phyloP scores from a whole-genome alignment of 1,140 invertebrate genomes.

The Psilanteris sp. region DNA sequence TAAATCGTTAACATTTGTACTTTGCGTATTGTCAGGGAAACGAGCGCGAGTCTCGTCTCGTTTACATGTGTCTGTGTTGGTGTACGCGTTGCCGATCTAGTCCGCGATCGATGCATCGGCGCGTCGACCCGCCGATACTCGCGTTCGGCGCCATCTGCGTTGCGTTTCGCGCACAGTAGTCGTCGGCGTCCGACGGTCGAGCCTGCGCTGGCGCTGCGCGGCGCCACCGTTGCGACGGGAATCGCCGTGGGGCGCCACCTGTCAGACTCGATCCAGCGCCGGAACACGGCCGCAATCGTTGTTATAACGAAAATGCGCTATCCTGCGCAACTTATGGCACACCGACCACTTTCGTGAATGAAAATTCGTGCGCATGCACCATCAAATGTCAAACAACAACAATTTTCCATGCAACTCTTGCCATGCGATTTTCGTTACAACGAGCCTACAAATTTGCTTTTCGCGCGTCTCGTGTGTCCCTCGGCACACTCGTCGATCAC shows the following conservation, averaged over 20 bases:
- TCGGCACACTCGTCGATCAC: slow-evolving; percentile 36
- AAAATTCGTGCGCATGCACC: slow-evolving; percentile 8
- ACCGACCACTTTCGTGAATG: no score
- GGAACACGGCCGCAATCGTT: slow-evolving; percentile 30
- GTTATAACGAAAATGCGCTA: slow-evolving; percentile 25
- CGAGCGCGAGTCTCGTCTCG: slow-evolving; percentile 29
- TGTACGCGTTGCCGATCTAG: slow-evolving; percentile 16
- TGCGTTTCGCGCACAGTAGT: no score
- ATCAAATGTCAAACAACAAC: background rate
- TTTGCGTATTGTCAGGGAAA: slow-evolving; percentile 66
- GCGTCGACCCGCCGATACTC: no score
- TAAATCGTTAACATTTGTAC: slow-evolving; percentile 68
- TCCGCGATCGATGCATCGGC: no score
- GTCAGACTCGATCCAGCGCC: slow-evolving; percentile 7
- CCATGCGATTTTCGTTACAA: slow-evolving; percentile 20
- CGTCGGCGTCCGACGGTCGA: no score
- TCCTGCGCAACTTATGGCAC: background rate
- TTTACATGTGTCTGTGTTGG: slow-evolving; percentile 11
- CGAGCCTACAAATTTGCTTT: no score
- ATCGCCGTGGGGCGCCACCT: no score
- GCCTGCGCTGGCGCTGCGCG: no score
- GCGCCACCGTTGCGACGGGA: no score
- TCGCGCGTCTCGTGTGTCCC: no score
- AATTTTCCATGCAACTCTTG: slow-evolving; percentile 11
- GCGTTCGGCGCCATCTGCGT: no score